Conservation (phyloP, 1,140 invertebrate species). For the Lordiphosa clarofinis region DNA sequence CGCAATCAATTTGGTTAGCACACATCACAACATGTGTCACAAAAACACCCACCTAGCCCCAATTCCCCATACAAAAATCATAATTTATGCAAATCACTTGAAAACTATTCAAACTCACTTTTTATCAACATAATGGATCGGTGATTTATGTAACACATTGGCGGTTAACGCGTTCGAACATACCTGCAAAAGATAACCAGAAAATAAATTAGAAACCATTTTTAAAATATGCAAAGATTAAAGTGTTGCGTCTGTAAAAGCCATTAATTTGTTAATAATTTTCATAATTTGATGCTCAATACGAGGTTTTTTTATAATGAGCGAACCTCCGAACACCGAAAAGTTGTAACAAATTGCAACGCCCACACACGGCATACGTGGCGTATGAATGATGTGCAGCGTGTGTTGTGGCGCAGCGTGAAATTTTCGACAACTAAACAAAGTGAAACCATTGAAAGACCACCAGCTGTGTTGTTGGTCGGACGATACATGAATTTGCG, state of each 20-base stretch:
- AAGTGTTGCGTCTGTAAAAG: background rate
- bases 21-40: too few relatives aligned
- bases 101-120: slow-evolving; percentile 67
- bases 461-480: slow-evolving; percentile 46
- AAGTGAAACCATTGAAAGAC: slow-evolving; percentile 39
- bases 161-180: slow-evolving; percentile 6
- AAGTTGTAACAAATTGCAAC: slow-evolving; percentile 24
- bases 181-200: slow-evolving; percentile 61
- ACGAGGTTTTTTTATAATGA: slow-evolving; percentile 18
- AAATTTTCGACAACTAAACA: slow-evolving; percentile 40
- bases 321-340: background rate
- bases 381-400: slow-evolving; percentile 56
- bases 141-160: slow-evolving; percentile 44
- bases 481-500: slow-evolving; percentile 37
- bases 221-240: slow-evolving; percentile 12
- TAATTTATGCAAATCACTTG: slow-evolving; percentile 71
- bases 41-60: background rate
- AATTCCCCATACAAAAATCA: slow-evolving; percentile 5
- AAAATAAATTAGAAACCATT: slow-evolving; percentile 40
- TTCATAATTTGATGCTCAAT: slow-evolving; percentile 39
- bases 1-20: too few relatives aligned
- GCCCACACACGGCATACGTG: slow-evolving; percentile 13
- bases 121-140: slow-evolving; percentile 21
- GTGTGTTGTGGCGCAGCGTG: slow-evolving; percentile 40
- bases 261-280: slow-evolving; percentile 58